These are phyloP conservation scores for Xyrauchen texanus DNA, from an alignment of 2,113 vertebrate species.

Conservation along the genomic window DNA sequence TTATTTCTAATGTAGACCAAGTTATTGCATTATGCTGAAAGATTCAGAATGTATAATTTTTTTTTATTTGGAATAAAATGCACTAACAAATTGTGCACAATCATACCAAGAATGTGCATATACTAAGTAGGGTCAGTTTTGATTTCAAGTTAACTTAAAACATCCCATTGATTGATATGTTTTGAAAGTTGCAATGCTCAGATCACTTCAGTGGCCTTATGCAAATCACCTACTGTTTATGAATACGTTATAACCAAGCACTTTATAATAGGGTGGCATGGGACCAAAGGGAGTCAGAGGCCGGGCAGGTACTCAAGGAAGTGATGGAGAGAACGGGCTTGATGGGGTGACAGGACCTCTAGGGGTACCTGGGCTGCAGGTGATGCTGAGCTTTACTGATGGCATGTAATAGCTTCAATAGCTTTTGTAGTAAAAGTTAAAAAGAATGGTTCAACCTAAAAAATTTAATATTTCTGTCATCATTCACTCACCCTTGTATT, in stretches of 20 bases:
- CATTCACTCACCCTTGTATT: neutral
- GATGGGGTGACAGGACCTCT: slow-evolving; percentile 69
- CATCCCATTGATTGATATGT: neutral
- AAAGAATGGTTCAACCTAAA: neutral
- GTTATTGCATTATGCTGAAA: too few relatives aligned
- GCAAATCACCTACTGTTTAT: neutral
- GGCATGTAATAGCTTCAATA: neutral
- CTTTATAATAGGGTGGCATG: slow-evolving; percentile 66
- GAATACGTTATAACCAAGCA: neutral
- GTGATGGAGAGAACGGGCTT: slow-evolving; percentile 67
- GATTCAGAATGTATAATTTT: too few relatives aligned
- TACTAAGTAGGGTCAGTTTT: neutral
- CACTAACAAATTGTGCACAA: neutral
- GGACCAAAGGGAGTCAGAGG: slow-evolving; percentile 75
- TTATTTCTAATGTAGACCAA: too few relatives aligned
- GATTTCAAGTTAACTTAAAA: neutral
- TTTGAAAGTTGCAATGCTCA: neutral
- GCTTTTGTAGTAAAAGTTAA: neutral
- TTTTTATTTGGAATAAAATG: too few relatives aligned
- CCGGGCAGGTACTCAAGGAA: slow-evolving; percentile 68
- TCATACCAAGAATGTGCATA: neutral
- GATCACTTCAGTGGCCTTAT: neutral
- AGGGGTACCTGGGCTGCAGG: slow-evolving; percentile 75
- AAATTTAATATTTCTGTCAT: neutral
- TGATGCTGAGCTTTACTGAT: slow-evolving; percentile 52